Evolutionary conservation across 2,888 invertebrate species (phyloP), one percentile per base, ranked within the genome.

Genomic region (Hyalella azteca): DNA sequence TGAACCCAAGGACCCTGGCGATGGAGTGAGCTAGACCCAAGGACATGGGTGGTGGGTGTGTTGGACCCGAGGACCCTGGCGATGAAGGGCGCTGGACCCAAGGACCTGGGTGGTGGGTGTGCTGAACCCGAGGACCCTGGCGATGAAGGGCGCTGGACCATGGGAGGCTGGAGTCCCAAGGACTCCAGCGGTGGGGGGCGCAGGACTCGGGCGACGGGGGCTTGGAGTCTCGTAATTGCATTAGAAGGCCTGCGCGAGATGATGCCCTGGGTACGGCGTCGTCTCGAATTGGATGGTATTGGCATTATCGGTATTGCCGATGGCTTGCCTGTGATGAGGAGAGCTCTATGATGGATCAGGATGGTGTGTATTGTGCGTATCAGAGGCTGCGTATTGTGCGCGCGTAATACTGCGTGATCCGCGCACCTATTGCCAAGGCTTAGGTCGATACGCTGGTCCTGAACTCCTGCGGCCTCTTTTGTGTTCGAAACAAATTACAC

Each of bases 291-390:
- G 66, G 36, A 66, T 66, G 66, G 66, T 36, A 36, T 36, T 29
- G 66, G 66, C 36, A 66, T 66, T 66, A 66, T 66, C 66, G 66
- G 66, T 66, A 66, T 66, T 66, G 66, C 36, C 3, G 39, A 66
- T 22, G 32, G 22, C 66, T 66, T 7, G 66, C 66, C 66, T 36
- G 19, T 66, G 66, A 66, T 66, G 66, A 66, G 15, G 45, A 66
- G 29, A 29, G 66, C 32, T 66, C 66, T 36, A n/a, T 19, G 66
- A 7, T 19, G 66, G 66, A 66, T 66, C 32, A 66, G 36, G 36
- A 66, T 29, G 22, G 7, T 32, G 66, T 36, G 66, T 36, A 66
- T 66, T 45, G 45, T 45, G 45, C 36, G 54, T 54, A 54, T 29
- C 54, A 26, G 54, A 54, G 54, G 22, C 54, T 54, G 54, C 54